Base-by-base conservation (phyloP, 30 jellyfish, hydroid and myxozoan genomes). In the Chrysaora quinquecirrha region DNA sequence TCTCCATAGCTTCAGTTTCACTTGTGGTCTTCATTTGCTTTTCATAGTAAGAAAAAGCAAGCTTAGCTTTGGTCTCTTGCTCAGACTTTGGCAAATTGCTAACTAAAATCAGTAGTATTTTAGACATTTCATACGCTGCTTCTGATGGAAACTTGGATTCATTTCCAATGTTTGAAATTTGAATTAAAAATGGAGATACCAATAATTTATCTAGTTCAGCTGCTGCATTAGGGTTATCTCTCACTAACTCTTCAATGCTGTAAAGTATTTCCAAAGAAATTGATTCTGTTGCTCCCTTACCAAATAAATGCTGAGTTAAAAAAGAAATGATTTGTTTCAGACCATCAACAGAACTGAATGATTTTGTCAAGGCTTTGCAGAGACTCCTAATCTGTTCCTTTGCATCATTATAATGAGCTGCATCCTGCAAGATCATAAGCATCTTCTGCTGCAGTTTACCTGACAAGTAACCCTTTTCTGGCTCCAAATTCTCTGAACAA, bases 331-430 rank as follows among this genome's bases (percentile, higher is more conserved):
- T 43, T 21, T 43, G 28, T 18, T 18, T 68, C 27, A 48, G 33
- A 24, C 48, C 67, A 21, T 27, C 33, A 28, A 60, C 52, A 12
- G 34, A 11, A 30, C 46, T 60, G 20, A 75, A 62, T 21, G 89
- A 31, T 69, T 20, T 38, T 21, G 30, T 30, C 71, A 85, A 50
- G 21, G 89, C 89, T 30, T 64, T 68, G 33, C 69, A 64, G 18
- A 47, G 47, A 32, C 56, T 52, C 31, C 34, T 34, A 25, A 70
- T 11, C 18, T 52, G 68, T 3, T 56, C 43, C 33, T 38, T 21
- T 25, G 32, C 71, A 18, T 12, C 18, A n/a, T 31, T 47, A n/a
- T 30, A 61, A 3, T 30, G 19, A 16, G 74, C 1, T 10, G 34
- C 23, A 27, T 34, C 35, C 22, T 12, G 12, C 9, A 60, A 22